Evolutionary conservation across 2,888 invertebrate genomes (phyloP).

Genomic region (Agelastica alni): DNA sequence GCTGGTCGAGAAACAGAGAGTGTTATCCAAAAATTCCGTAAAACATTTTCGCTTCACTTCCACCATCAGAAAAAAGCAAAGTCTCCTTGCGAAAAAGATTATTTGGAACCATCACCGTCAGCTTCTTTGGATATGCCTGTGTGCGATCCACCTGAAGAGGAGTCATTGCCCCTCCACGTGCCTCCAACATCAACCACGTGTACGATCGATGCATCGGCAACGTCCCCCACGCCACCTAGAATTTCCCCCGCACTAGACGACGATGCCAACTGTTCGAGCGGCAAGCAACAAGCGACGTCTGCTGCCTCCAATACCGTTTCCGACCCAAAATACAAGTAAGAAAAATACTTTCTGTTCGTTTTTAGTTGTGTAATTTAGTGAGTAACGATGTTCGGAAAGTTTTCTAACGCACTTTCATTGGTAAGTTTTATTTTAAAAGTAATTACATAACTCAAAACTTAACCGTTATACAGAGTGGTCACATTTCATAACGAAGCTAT

Average conservation of each 20-base stretch:
- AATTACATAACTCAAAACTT: too few relatives aligned
- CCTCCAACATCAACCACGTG: constrained; percentile 39
- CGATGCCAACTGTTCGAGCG: constrained; percentile 10
- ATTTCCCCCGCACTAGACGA: constrained; percentile 7
- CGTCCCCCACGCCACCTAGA: constrained; percentile 13
- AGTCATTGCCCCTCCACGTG: constrained; percentile 49
- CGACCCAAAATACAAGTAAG: constrained; percentile 54
- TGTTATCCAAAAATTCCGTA: constrained; percentile 72
- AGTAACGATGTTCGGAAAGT: background rate
- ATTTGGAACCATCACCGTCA: constrained; percentile 47
- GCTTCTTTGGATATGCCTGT: constrained; percentile 47
- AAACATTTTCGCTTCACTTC: constrained; percentile 68
- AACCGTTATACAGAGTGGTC: too few relatives aligned
- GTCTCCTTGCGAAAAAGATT: constrained; percentile 8
- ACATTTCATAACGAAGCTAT: too few relatives aligned
- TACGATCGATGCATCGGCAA: constrained; percentile 24
- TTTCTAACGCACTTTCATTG: background rate
- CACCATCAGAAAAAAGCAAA: constrained; percentile 45
- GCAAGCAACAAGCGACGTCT: constrained; percentile 17
- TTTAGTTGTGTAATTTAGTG: constrained; percentile 9
- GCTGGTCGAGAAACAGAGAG: constrained; percentile 56
- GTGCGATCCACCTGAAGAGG: constrained; percentile 51
- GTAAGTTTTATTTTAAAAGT: constrained; percentile 4
- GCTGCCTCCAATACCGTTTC: constrained; percentile 22
- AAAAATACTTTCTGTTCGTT: constrained; percentile 6